These are phyloP conservation scores for Steatocranus sp. DNA, from an alignment of 2,797 vertebrate genomes.

Conservation along the genomic window DNA sequence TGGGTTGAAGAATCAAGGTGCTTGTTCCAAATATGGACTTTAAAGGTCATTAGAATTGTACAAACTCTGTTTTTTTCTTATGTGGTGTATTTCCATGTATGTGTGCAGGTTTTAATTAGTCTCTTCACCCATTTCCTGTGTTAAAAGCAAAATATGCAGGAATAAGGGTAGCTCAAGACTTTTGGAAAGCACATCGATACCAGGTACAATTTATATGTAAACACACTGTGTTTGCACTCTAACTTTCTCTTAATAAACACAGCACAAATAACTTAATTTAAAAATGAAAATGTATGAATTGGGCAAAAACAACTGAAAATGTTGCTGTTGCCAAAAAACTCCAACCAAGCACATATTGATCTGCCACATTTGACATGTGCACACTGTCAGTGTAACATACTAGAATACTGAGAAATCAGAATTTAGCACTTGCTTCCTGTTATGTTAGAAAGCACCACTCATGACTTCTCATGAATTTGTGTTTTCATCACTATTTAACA, in stretches of 20 bases:
- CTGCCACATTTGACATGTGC: not conserved
- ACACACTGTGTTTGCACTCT: not conserved
- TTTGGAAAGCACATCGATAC: not conserved
- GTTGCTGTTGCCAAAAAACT: not conserved
- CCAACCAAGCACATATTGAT: not conserved
- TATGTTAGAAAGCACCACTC: not conserved
- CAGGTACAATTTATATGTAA: not conserved
- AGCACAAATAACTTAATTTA: not conserved
- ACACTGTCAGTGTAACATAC: not conserved
- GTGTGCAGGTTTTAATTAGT: not conserved
- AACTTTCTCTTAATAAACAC: not conserved
- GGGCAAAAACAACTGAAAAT: not conserved
- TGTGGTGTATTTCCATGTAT: not conserved
- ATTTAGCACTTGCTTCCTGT: constrained; percentile 41
- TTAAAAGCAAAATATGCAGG: not conserved
- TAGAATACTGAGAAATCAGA: not conserved
- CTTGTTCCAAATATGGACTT: not conserved
- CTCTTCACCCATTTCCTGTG: not conserved
- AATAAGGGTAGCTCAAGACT: not conserved
- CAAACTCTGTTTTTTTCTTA: not conserved
- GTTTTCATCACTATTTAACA: not conserved
- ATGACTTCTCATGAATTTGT: not conserved
- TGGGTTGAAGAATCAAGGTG: not conserved
- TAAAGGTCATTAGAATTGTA: not conserved
- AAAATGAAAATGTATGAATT: not conserved